Percentiles rank a stretch among this genome's conserved stretches.
Evolutionary conservation across 2,113 vertebrate species (phyloP).

Genomic region (Bambusicola thoracicus): DNA sequence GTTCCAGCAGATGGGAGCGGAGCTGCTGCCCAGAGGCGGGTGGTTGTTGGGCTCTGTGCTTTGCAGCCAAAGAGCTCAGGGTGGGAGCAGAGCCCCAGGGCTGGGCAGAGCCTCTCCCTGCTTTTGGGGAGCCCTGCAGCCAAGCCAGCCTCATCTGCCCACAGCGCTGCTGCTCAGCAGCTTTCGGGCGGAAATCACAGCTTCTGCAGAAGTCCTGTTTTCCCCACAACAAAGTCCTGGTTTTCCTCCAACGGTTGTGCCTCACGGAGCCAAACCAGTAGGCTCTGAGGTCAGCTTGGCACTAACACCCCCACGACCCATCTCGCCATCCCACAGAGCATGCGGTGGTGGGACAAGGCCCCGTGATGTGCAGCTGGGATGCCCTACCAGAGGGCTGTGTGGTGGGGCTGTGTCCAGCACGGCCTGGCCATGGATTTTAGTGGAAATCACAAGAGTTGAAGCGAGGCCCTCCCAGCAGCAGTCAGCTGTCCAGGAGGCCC

Average conservation of each 20-base stretch:
- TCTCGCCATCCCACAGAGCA: background rate
- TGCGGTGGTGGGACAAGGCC: background rate
- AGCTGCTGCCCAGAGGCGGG: background rate
- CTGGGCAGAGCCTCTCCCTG: background rate
- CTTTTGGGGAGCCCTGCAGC: background rate
- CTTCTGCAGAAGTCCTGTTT: background rate
- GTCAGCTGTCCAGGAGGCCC: background rate
- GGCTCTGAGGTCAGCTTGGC: background rate
- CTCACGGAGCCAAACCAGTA: background rate
- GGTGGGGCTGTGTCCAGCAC: background rate
- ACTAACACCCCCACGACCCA: background rate
- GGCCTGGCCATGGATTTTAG: background rate
- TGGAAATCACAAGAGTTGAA: background rate
- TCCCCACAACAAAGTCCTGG: background rate
- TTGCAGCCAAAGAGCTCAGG: fast-evolving
- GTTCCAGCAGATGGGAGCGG: background rate
- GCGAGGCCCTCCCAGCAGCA: background rate
- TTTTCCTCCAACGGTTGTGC: background rate
- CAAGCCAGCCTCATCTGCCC: background rate
- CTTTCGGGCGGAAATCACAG: background rate
- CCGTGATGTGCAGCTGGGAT: too few relatives aligned
- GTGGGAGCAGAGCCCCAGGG: background rate
- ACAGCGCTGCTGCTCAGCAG: background rate
- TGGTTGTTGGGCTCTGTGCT: background rate
- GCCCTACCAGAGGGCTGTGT: background rate